phyloP scores from a whole-genome alignment of 1,140 invertebrate species.

The Asbolus verrucosus region DNA sequence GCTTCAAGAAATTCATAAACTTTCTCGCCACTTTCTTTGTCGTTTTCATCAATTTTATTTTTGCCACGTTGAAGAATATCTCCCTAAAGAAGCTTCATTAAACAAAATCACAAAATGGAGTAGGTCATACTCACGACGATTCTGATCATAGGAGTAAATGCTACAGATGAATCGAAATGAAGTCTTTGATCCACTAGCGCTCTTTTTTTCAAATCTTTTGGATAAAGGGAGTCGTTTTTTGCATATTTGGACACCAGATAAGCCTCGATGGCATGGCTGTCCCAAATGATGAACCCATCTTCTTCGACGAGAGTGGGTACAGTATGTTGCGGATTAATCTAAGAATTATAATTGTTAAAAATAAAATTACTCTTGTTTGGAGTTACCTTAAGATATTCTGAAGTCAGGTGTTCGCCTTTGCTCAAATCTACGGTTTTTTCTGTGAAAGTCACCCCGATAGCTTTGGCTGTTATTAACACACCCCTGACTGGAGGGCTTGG shows the following conservation, averaged over 20 bases:
- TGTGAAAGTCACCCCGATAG: conserved; percentile 74
- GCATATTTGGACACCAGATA: conserved; percentile 73
- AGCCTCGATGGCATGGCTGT: conserved; percentile 72
- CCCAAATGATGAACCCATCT: conserved; percentile 72
- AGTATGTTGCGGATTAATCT: conserved; percentile 77
- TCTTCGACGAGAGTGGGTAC: conserved; percentile 76
- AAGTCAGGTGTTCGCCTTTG: conserved; percentile 75
- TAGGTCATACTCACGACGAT: conserved; percentile 44
- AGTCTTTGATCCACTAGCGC: conserved; percentile 70
- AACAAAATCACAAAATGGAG: not conserved
- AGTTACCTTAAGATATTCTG: conserved; percentile 78
- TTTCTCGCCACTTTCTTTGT: conserved; percentile 27
- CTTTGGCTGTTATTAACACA: conserved; percentile 72
- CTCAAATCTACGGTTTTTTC: conserved; percentile 70
- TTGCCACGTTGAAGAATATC: conserved; percentile 46
- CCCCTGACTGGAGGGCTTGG: conserved; percentile 71
- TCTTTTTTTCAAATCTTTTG: conserved; percentile 69
- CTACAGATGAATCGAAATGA: conserved; percentile 67
- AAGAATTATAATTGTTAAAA: conserved; percentile 38
- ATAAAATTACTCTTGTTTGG: conserved; percentile 10
- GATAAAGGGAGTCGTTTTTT: conserved; percentile 70
- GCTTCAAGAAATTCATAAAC: conserved; percentile 50
- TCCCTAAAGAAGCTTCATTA: conserved; percentile 31
- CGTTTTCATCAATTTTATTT: conserved; percentile 31
- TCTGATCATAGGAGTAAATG: conserved; percentile 60